Evolutionary conservation across 2,888 invertebrate species (phyloP).

Genomic region (Rhorus exstirpatorius): DNA sequence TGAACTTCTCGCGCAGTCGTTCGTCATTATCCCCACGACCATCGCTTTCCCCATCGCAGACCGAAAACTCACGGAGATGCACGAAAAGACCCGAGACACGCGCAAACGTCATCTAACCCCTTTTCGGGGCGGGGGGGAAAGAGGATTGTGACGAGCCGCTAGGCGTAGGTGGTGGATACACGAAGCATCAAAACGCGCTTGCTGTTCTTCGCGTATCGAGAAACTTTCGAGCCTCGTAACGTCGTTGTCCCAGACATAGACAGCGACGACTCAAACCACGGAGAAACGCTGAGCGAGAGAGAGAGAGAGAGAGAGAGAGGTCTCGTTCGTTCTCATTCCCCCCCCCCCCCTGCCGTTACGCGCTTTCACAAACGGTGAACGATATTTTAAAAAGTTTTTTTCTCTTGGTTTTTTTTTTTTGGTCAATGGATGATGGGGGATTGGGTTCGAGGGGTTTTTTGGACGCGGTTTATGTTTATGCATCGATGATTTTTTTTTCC

Average conservation of each 20-base stretch:
- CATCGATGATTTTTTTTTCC: constrained; percentile 20
- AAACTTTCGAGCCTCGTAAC: constrained; percentile 33
- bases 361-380: constrained; percentile 44
- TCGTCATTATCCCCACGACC: neutral
- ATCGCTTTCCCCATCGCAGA: neutral
- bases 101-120: neutral
- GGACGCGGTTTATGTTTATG: neutral
- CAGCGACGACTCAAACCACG: constrained; percentile 53
- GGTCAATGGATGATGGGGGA: neutral
- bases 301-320: constrained; percentile 11
- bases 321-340: constrained; percentile 43
- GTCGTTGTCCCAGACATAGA: constrained; percentile 40
- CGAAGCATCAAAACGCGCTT: constrained; percentile 34
- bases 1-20: constrained; percentile 26
- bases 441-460: neutral
- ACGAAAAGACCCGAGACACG: constrained; percentile 1
- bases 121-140: neutral
- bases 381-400: constrained; percentile 19
- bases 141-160: constrained; percentile 27
- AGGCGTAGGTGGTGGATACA: constrained; percentile 16
- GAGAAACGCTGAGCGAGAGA: constrained; percentile 22
- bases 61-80: constrained; percentile 18
- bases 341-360: constrained; percentile 30
- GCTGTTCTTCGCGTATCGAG: constrained; percentile 27
- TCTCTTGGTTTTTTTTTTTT: neutral